These are phyloP conservation scores for Madoqua kirkii DNA, from an alignment of 2,113 vertebrate species.

Conservation along the genomic window DNA sequence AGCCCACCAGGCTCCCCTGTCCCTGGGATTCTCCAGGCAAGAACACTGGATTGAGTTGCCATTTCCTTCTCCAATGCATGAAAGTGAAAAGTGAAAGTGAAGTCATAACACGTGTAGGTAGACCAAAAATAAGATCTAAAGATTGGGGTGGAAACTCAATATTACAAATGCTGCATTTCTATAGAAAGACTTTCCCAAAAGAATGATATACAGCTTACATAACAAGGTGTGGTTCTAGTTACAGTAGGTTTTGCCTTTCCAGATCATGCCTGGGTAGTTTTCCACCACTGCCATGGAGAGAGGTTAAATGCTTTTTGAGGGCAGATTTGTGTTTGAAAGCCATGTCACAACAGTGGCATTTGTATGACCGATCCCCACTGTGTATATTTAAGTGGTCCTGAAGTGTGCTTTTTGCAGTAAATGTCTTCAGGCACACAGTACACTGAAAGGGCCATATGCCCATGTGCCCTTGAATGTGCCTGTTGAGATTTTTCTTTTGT, in stretches of 20 bases:
- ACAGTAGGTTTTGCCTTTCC: constrained; percentile 79
- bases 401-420: constrained; percentile 87
- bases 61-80: no score
- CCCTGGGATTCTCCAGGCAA: no score
- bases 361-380: constrained; percentile 84
- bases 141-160: not conserved
- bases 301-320: constrained; percentile 88
- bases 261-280: constrained; percentile 79
- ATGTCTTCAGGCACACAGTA: constrained; percentile 88
- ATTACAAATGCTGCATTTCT: constrained; percentile 34
- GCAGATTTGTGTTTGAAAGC: constrained; percentile 88
- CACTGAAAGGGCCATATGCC: constrained; percentile 89
- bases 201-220: not conserved
- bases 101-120: not conserved
- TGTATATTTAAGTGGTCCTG: constrained; percentile 91
- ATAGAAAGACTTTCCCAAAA: constrained; percentile 22
- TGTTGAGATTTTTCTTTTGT: constrained; percentile 87
- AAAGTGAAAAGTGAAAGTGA: no score
- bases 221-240: constrained; percentile 65
- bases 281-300: constrained; percentile 82
- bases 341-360: constrained; percentile 86
- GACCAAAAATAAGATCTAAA: constrained; percentile 22
- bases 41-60: no score
- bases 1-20: no score
- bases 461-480: constrained; percentile 87